A percentile compares a stretch with the other conserved stretches of the same genome.
Evolutionary conservation across 2,888 invertebrate genomes (phyloP).

Genomic region (Pseudococcus longispinus): DNA sequence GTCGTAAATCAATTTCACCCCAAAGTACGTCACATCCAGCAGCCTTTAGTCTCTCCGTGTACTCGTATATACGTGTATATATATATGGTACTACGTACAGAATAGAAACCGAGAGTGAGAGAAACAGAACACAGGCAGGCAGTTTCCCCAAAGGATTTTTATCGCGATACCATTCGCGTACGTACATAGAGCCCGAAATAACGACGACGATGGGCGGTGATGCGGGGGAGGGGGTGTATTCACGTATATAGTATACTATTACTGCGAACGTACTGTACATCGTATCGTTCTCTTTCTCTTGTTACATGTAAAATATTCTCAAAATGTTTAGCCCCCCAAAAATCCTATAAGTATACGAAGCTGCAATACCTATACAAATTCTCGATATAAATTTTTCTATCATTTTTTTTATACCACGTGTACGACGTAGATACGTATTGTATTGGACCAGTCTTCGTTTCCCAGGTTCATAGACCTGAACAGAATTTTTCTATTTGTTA

Average conservation of each 20-base stretch:
- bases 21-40: constrained; percentile 36
- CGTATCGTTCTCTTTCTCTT: neutral
- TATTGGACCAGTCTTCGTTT: too few species aligned
- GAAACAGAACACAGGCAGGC: neutral
- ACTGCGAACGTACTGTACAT: neutral
- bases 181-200: neutral
- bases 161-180: constrained; percentile 31
- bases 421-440: too few species aligned
- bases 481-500: too few species aligned
- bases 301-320: neutral
- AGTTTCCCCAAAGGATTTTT: constrained; percentile 39
- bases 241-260: neutral
- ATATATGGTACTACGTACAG: neutral
- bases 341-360: neutral
- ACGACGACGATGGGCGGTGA: neutral
- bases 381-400: too few species aligned
- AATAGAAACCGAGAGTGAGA: neutral
- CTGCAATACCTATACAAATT: too few species aligned
- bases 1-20: constrained; percentile 54
- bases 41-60: neutral
- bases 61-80: neutral
- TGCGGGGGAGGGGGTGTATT: neutral
- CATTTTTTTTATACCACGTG: too few species aligned
- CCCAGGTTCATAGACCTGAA: too few species aligned
- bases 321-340: neutral